A percentile compares a stretch with the other conserved stretches of the same genome.
phyloP scores from a whole-genome alignment of 2,888 invertebrate species.

The Ceriagrion tenellum region DNA sequence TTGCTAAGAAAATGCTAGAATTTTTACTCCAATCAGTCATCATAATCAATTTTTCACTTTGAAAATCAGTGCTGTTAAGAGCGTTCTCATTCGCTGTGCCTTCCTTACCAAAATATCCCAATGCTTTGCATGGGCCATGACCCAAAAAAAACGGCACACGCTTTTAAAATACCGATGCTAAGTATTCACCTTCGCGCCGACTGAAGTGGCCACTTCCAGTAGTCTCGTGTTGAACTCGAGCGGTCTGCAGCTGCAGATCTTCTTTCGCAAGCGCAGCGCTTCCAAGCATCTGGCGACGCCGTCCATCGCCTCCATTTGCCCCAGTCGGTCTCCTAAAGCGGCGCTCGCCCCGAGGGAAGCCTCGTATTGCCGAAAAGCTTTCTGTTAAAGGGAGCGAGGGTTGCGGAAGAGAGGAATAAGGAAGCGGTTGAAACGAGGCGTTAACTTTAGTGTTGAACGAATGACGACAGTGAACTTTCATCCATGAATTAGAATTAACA shows the following conservation, averaged over 20 bases:
- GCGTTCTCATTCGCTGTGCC: not conserved
- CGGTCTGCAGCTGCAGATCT: slow-evolving; percentile 92
- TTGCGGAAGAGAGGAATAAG: slow-evolving; percentile 52
- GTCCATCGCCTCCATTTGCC: slow-evolving; percentile 95
- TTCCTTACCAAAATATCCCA: not conserved
- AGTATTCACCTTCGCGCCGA: slow-evolving; percentile 88
- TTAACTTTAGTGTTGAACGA: not conserved
- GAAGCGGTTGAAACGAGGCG: not conserved
- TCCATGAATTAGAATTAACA: too few species aligned
- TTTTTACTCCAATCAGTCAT: too few species aligned
- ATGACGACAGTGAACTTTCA: too few species aligned
- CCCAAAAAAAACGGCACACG: not conserved
- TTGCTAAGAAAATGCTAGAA: too few species aligned
- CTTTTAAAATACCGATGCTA: not conserved
- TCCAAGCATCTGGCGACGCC: slow-evolving; percentile 91
- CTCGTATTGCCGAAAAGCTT: slow-evolving; percentile 90
- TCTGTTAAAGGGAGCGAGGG: slow-evolving; percentile 76
- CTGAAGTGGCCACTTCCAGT: slow-evolving; percentile 90
- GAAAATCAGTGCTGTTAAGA: not conserved
- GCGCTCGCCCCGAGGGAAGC: slow-evolving; percentile 91
- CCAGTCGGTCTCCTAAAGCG: slow-evolving; percentile 89
- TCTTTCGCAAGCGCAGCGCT: slow-evolving; percentile 86
- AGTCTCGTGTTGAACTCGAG: slow-evolving; percentile 91
- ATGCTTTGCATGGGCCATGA: not conserved
- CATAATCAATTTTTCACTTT: too few species aligned